A percentile compares a stretch with the other conserved stretches of the same genome.
Conservation (phyloP, 1,140 invertebrate genomes). For the Aphaenogaster ashmeadi region DNA sequence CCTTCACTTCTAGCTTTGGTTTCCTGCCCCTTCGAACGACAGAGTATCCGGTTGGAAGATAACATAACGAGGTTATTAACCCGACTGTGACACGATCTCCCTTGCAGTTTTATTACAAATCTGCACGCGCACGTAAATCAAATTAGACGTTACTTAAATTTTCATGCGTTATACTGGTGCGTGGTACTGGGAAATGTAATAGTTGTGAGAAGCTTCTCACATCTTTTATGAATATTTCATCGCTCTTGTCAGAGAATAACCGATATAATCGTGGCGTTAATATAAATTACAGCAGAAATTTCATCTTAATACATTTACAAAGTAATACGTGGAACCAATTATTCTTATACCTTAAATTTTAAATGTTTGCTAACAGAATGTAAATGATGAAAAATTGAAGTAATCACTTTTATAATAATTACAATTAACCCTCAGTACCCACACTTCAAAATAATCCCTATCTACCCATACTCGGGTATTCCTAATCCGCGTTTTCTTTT, state of each 20-base stretch:
- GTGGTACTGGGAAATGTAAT: background rate
- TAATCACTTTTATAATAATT: background rate
- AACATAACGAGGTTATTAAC: conserved; percentile 52
- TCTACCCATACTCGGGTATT: too few relatives aligned
- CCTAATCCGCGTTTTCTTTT: too few relatives aligned
- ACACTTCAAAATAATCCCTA: too few relatives aligned
- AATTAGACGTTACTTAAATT: background rate
- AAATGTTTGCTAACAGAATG: background rate
- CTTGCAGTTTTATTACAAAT: conserved; percentile 10
- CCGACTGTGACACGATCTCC: background rate
- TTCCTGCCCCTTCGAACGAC: background rate
- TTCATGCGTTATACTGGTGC: background rate
- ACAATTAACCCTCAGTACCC: background rate
- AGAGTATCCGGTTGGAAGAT: conserved; percentile 21
- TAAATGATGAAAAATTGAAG: background rate
- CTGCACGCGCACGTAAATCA: background rate
- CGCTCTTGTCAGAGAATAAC: background rate
- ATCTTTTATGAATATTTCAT: background rate
- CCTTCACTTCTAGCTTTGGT: conserved; percentile 42
- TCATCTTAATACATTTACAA: background rate
- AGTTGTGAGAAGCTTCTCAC: background rate
- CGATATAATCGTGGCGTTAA: background rate
- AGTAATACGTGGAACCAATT: background rate
- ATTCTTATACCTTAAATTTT: background rate
- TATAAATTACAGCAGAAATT: background rate